Base-by-base conservation (phyloP, 2,113 vertebrate genomes). In the Sinosuthora webbiana region DNA sequence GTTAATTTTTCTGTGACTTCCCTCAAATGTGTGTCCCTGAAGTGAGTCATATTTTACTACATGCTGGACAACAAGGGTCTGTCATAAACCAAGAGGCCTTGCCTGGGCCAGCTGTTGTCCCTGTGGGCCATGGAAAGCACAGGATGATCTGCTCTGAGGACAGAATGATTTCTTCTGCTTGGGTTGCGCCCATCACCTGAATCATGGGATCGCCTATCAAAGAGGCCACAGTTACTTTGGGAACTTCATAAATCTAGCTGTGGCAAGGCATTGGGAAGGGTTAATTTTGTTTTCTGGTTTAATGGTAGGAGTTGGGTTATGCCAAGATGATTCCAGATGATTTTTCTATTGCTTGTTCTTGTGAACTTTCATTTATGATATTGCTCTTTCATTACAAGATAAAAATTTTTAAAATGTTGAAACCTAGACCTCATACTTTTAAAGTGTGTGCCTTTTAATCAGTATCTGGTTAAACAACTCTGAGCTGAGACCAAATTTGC, bases 1-100 rank as follows among this genome's bases (percentile, higher is more conserved):
- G 67, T 84, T 83, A 82, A 91, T 75, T 87, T 92, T 94, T 93
- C 67, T 92, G 74, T 89, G 80, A 84, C 73, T 91, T 94, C 71
- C 49, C 49, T 78, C 77, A 89, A 91, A 63, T 56, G 57, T 68
- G 81, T 73, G 65, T 95, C 91, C 89, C 91, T 95, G 87, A 92
- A 84, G 71, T 93, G 91, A 95, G 81, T 95, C 87, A 89, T 87
- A 10, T 71, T 95, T 85, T 91, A 55, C 37, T 82, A 52, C 37
- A 87, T 45, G 16, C 67, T 64, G 39, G 70, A 78, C 87, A 94
- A 47, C 50, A 90, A 68, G 67, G 22, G 37, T 83, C 67, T 93
- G 70, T 84, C 74, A 79, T 60, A 76, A 91, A 71, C 33, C 5
- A 52, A 35, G 60, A 87, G 33, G 56, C 45, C 94, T 77, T 89